Evolutionary conservation across 2,888 invertebrate species (phyloP), one percentile per base, ranked within the genome.

Genomic region (Parnassius glacialis): DNA sequence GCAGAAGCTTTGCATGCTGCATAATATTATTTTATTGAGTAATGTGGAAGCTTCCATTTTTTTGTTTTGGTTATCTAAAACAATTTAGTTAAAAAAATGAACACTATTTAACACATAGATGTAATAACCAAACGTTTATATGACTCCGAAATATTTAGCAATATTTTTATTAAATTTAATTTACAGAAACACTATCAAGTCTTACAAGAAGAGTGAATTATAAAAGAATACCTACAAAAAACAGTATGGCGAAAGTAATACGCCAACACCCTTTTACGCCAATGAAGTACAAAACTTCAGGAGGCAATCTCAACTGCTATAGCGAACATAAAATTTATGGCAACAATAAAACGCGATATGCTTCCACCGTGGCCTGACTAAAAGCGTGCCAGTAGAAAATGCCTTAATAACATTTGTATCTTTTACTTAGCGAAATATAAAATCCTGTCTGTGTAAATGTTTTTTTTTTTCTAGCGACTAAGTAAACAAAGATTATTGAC

Each of bases 311-410:
- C 84, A 75, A 80, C 79, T 78, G 76, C 76, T 79, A 84, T 83
- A 76, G 84, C 80, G 76, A 69, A 72, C 83, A 79, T 84, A 58
- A 58, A 62, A 90, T 90, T 90, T 90, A 90, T 90, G 72, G 82
- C 81, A 78, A 84, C 89, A 88, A 90, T 90, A 90, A 90, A 90
- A 90, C 81, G 85, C 77, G 83, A 83, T 84, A 80, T 82, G 85
- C 83, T 84, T 83, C 85, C 84, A 65, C 63, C 58, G 62, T 62
- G 58, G 58, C 73, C 70, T 71, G 70, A 76, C 81, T 83, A 83
- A 85, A 81, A 84, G 85, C 81, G 74, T 71, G 71, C 74, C 70
- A 68, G 61, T 73, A 41, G 59, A 59, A 42, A 59, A 59, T 50
- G 50, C 47, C 57, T 61, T n/a, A 42, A 34, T 47, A 69, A 65